Evolutionary conservation across 2,888 invertebrate species (phyloP), one percentile per base, ranked within the genome.

Genomic region (Eupeodes luniger): DNA sequence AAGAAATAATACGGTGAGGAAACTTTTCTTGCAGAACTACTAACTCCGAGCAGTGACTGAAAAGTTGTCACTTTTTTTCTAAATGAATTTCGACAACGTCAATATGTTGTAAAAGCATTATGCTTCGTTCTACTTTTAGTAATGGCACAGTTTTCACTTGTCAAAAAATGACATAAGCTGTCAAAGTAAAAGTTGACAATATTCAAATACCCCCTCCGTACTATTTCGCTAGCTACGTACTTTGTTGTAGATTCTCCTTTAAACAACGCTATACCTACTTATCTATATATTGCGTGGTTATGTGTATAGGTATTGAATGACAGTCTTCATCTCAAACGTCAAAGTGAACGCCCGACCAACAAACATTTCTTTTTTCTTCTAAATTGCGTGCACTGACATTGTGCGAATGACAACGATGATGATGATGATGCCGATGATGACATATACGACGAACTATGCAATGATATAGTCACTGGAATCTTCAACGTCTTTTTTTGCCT

Each of bases 391-490:
- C 84, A 66, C 75, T 80, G 79, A 62, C 76, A 80, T 66, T 80
- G 86, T 83, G 80, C 87, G 87, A 87, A 80, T 87, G 80, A 79
- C 61, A 70, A 79, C 57, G 74, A 77, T 62, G 75, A 74, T 67
- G 76, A 61, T 34, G 70, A 51, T 55, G 19, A 47, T 12, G 55
- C 14, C 16, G 61, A 62, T 75, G 75, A 64, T 75, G 75, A 62
- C 62, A 61, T 72, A 59, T 47, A 72, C 27, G 59, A 72, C 27
- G 59, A 72, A 72, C 72, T 72, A 72, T 59, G 72, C 72, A 59
- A 49, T 59, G 53, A 47, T 72, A 59, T 34, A 72, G 47, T 59
- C 59, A 72, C 59, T 59, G 72, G 34, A 72, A 47, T 72, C 72
- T 47, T 70, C 14, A 44, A 5, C 40, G 6, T 12, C 11, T 14